Evolutionary conservation across 2,888 invertebrate species (phyloP).

Genomic region (Latrodectus elegans): DNA sequence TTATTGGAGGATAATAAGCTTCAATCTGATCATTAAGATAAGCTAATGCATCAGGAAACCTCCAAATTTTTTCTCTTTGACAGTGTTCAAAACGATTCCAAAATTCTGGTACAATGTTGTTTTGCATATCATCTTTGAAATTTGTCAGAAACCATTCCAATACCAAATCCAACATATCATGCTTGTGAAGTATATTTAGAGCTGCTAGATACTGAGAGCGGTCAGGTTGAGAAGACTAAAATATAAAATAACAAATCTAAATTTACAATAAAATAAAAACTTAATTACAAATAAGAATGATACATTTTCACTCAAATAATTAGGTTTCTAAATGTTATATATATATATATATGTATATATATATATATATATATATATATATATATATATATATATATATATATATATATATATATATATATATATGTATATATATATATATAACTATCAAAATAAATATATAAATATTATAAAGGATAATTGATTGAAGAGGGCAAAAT

Average conservation of each 20-base stretch:
- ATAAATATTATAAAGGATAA: too few species aligned
- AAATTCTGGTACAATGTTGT: constrained; percentile 58
- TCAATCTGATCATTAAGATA: constrained; percentile 35
- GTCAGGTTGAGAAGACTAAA: not conserved
- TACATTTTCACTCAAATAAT: too few species aligned
- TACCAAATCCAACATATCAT: constrained; percentile 61
- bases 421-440: too few species aligned
- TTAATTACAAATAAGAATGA: too few species aligned
- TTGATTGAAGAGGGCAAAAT: too few species aligned
- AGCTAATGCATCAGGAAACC: constrained; percentile 54
- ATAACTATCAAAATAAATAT: too few species aligned
- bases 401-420: too few species aligned
- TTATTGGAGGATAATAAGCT: constrained; percentile 45
- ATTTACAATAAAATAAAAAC: too few species aligned
- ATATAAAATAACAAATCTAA: not conserved
- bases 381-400: too few species aligned
- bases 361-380: too few species aligned
- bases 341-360: too few species aligned
- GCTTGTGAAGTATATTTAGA: constrained; percentile 45
- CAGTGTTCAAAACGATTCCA: constrained; percentile 52
- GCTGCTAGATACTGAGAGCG: constrained; percentile 37
- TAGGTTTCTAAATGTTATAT: too few species aligned
- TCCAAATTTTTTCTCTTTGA: constrained; percentile 31
- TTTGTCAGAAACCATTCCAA: constrained; percentile 57
- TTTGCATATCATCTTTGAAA: constrained; percentile 55